Conservation (phyloP, 2,797 vertebrate species). For the Pangasius macronema region DNA sequence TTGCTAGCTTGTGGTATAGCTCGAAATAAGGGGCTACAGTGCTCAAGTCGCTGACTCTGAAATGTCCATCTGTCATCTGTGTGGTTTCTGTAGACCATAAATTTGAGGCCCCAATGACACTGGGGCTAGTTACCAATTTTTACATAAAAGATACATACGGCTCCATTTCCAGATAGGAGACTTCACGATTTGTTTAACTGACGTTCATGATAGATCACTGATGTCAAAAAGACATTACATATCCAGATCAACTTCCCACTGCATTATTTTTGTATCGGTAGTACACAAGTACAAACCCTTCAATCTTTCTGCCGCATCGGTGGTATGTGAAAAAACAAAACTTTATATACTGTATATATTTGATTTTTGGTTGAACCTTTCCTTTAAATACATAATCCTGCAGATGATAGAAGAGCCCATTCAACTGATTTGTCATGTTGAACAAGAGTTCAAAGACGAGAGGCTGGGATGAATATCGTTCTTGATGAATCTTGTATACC, state of each 20-base stretch:
- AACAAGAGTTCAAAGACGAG: neutral
- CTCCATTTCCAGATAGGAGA: neutral
- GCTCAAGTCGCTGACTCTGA: neutral
- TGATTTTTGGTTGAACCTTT: neutral
- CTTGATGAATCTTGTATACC: neutral
- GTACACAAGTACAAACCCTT: neutral
- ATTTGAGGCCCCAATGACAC: neutral
- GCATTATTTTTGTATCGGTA: neutral
- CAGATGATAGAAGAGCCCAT: neutral
- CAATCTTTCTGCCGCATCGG: neutral
- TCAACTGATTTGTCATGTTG: neutral
- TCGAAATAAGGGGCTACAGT: neutral
- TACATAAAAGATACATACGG: neutral
- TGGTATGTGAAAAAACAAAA: neutral
- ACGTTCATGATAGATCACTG: neutral
- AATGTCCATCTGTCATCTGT: constrained; percentile 8
- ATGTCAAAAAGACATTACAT: neutral
- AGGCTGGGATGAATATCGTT: neutral
- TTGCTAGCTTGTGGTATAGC: constrained; percentile 13
- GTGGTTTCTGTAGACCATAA: constrained; percentile 21
- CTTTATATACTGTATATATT: neutral
- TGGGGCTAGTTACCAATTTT: constrained; percentile 17
- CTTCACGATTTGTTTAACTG: neutral
- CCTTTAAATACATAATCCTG: neutral
- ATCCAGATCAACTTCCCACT: neutral